phyloP scores from a whole-genome alignment of 2,797 vertebrate genomes.

The Anas capensis region DNA sequence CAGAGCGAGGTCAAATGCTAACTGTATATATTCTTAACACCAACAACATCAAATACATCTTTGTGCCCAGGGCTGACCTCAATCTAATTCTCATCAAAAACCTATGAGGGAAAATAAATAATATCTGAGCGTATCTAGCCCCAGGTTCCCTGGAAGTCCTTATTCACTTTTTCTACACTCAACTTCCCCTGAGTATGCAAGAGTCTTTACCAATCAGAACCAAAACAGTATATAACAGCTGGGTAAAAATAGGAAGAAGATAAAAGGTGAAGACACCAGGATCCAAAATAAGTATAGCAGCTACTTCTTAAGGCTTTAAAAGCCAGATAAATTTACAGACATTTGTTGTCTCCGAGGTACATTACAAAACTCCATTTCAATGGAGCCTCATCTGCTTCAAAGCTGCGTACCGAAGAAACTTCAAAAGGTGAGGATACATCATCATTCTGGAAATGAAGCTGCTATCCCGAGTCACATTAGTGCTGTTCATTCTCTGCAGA shows the following conservation, averaged over 20 bases:
- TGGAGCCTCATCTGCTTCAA: constrained; percentile 32
- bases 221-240: not conserved
- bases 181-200: not conserved
- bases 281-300: not conserved
- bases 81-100: constrained; percentile 11
- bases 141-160: not conserved
- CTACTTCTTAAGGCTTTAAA: not conserved
- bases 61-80: not conserved
- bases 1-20: not conserved
- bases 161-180: not conserved
- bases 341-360: constrained; percentile 10
- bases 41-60: not conserved
- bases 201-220: not conserved
- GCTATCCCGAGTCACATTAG: constrained; percentile 42
- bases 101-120: not conserved
- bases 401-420: constrained; percentile 38
- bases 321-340: not conserved
- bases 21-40: not conserved
- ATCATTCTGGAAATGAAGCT: constrained; percentile 53
- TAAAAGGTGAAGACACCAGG: not conserved
- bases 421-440: constrained; percentile 53
- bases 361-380: constrained; percentile 40
- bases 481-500: constrained; percentile 42
- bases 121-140: not conserved
- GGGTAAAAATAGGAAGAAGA: not conserved